These are phyloP conservation scores for Marcusenius ussheri DNA, from an alignment of 2,113 vertebrate genomes.

Conservation along the genomic window DNA sequence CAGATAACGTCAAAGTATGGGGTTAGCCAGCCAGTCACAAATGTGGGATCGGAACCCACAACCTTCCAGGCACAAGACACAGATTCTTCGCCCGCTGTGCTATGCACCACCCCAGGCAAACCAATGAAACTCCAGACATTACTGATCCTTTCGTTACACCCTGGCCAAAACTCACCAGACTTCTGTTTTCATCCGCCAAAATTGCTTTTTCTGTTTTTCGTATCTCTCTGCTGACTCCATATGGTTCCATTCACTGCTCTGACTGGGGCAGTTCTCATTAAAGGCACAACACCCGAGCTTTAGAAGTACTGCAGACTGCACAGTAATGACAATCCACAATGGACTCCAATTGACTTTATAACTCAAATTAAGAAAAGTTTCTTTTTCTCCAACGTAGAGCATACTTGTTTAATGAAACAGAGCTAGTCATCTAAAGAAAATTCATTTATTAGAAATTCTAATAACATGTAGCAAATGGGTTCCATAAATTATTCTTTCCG, in stretches of 20 bases:
- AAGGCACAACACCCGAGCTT: constrained; percentile 40
- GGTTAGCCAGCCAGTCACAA: background rate
- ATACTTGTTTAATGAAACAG: constrained; percentile 57
- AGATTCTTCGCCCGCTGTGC: background rate
- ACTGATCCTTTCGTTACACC: constrained; percentile 2
- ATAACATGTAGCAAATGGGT: constrained; percentile 41
- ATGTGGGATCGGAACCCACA: background rate
- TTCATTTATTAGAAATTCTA: constrained; percentile 45
- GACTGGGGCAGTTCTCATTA: background rate
- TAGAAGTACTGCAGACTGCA: constrained; percentile 50
- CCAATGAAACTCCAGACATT: background rate
- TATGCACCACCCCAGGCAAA: background rate
- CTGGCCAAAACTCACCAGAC: background rate
- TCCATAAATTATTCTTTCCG: background rate
- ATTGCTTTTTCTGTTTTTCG: background rate
- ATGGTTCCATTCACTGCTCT: background rate
- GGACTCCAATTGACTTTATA: background rate
- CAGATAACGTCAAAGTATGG: background rate
- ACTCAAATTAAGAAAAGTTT: background rate
- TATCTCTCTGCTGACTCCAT: background rate
- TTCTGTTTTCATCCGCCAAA: background rate
- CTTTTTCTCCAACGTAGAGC: constrained; percentile 14
- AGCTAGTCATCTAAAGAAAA: constrained; percentile 58
- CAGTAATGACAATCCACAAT: constrained; percentile 50
- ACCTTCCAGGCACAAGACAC: background rate